phyloP scores from a whole-genome alignment of 2,888 invertebrate species.

The Digitonthophagus gazella region DNA sequence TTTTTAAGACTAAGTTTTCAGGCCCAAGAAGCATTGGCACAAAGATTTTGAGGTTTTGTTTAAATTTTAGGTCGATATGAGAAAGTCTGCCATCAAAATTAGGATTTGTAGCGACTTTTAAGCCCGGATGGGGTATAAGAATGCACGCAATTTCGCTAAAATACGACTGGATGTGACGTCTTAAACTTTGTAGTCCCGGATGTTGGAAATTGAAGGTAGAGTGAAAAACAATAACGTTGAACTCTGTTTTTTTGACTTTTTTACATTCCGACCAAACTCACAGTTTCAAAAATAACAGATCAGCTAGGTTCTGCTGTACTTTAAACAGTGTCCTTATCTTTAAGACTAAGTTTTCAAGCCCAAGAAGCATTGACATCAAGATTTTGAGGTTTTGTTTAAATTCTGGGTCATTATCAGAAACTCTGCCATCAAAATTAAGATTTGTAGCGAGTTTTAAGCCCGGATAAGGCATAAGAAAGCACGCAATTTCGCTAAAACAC shows the following conservation, averaged over 20 bases:
- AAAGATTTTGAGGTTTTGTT: conserved; percentile 76
- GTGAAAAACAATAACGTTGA: too few relatives aligned
- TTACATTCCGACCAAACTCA: too few relatives aligned
- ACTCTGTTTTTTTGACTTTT: too few relatives aligned
- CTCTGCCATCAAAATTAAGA: conserved; percentile 92
- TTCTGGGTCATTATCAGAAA: conserved; percentile 76
- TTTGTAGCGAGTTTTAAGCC: conserved; percentile 96
- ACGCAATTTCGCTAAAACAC: conserved; percentile 95
- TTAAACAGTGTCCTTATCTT: too few relatives aligned
- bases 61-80: conserved; percentile 84
- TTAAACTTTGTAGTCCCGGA: conserved; percentile 87
- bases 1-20: conserved; percentile 90
- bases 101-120: conserved; percentile 95
- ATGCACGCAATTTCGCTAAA: conserved; percentile 96
- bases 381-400: conserved; percentile 85
- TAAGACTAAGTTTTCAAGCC: conserved; percentile 87
- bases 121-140: conserved; percentile 97
- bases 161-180: conserved; percentile 94
- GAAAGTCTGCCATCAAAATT: conserved; percentile 90
- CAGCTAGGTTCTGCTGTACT: too few relatives aligned
- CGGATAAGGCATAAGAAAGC: conserved; percentile 98
- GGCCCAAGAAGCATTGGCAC: conserved; percentile 89
- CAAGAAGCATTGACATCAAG: conserved; percentile 86
- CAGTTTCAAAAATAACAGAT: too few relatives aligned
- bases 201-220: too few relatives aligned